Conservation (phyloP, 2,797 vertebrate species). For the Sebastes cheni region DNA sequence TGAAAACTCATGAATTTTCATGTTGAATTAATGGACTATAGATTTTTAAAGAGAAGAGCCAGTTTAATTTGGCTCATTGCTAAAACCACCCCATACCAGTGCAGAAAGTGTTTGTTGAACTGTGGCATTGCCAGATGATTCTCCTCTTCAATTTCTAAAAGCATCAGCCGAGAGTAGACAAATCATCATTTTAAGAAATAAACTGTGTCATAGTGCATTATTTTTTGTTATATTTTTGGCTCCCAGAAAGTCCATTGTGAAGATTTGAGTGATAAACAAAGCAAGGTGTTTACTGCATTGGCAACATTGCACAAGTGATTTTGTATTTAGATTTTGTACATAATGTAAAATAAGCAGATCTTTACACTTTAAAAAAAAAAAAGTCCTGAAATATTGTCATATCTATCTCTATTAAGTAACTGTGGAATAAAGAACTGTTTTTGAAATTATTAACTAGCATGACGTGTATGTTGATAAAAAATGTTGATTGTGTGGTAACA, state of each 20-base stretch:
- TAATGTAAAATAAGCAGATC: constrained; percentile 37
- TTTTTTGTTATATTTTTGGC: neutral
- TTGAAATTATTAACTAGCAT: neutral
- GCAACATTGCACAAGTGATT: constrained; percentile 29
- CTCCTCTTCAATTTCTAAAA: neutral
- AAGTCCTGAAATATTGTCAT: neutral
- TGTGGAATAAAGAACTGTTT: constrained; percentile 52
- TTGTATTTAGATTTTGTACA: constrained; percentile 39
- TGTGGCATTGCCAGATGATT: neutral
- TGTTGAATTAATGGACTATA: constrained; percentile 2
- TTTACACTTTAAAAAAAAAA: neutral
- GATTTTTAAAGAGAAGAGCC: constrained; percentile 20
- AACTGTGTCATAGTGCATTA: neutral
- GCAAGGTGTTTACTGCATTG: neutral
- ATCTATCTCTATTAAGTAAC: neutral
- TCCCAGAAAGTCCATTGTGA: neutral
- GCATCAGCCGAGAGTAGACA: neutral
- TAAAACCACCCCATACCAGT: neutral
- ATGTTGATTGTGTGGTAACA: neutral
- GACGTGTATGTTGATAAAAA: neutral
- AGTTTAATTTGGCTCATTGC: neutral
- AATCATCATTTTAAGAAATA: neutral
- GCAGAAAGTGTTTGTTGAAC: neutral
- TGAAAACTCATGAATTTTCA: neutral
- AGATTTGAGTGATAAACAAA: constrained; percentile 6